Conservation (phyloP, 2,113 vertebrate genomes). For the Loxodonta africana region DNA sequence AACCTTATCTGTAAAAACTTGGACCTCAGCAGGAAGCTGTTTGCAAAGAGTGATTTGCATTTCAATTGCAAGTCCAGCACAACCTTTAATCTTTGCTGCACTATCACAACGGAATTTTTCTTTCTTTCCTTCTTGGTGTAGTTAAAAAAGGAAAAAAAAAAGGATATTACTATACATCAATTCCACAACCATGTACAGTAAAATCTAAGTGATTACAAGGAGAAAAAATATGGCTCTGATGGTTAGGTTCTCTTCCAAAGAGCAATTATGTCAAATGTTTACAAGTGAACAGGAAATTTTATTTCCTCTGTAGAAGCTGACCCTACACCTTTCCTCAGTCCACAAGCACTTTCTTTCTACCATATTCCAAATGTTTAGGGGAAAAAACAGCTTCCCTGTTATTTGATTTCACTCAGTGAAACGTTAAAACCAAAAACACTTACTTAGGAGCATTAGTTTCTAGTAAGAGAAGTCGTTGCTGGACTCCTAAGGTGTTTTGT, state of each 20-base stretch:
- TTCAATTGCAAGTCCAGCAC: conserved; percentile 86
- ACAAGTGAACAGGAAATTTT: conserved; percentile 49
- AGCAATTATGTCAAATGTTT: conserved; percentile 76
- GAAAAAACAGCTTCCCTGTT: conserved; percentile 62
- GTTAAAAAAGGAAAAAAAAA: conserved; percentile 74
- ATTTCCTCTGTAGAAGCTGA: conserved; percentile 57
- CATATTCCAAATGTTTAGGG: conserved; percentile 68
- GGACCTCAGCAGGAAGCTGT: conserved; percentile 86
- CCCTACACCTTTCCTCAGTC: conserved; percentile 4
- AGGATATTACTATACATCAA: conserved; percentile 73
- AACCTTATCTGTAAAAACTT: conserved; percentile 88
- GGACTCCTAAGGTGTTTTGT: neutral
- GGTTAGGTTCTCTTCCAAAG: conserved; percentile 70
- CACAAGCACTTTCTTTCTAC: conserved; percentile 68
- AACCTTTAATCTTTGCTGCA: conserved; percentile 86
- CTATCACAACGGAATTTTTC: conserved; percentile 83
- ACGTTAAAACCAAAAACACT: neutral
- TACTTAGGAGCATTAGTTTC: neutral
- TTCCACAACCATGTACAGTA: neutral
- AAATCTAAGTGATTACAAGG: conserved; percentile 68
- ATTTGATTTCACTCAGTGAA: conserved; percentile 39
- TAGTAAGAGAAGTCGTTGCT: neutral
- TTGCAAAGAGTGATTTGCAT: conserved; percentile 88
- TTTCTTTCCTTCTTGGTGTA: conserved; percentile 59
- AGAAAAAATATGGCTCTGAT: conserved; percentile 57